Conservation (phyloP, 2,888 invertebrate genomes). For the Meghimatium bilineatum region DNA sequence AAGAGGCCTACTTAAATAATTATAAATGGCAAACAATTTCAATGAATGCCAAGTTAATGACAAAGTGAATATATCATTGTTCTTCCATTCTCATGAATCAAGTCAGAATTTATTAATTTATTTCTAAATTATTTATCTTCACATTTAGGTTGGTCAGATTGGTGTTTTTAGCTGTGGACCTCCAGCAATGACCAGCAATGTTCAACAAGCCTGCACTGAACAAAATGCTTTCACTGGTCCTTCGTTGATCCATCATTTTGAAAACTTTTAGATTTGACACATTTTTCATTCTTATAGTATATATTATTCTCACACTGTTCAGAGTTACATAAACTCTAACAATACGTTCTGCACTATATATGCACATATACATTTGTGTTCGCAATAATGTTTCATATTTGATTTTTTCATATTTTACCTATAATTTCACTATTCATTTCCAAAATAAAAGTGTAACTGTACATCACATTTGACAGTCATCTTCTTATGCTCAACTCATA, state of each 20-base stretch:
- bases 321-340: not conserved
- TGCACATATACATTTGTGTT: too few relatives aligned
- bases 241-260: conserved; percentile 90
- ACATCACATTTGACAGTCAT: too few relatives aligned
- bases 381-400: too few relatives aligned
- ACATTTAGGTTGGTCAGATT: conserved; percentile 91
- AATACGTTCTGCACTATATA: not conserved
- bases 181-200: conserved; percentile 94
- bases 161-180: conserved; percentile 99
- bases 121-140: not conserved
- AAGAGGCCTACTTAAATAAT: too few relatives aligned
- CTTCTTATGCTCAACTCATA: too few relatives aligned
- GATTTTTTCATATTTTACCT: too few relatives aligned
- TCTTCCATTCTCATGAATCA: too few relatives aligned
- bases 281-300: not conserved
- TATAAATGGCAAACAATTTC: too few relatives aligned
- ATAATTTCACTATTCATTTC: too few relatives aligned
- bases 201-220: conserved; percentile 96
- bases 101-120: not conserved
- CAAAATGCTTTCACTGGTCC: conserved; percentile 87
- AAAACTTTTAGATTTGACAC: conserved; percentile 85
- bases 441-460: too few relatives aligned
- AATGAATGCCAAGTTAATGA: too few relatives aligned
- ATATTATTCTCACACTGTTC: not conserved
- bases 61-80: too few relatives aligned